Base-by-base conservation (phyloP, 1,140 invertebrate genomes). In the Dreissena rostriformis region DNA sequence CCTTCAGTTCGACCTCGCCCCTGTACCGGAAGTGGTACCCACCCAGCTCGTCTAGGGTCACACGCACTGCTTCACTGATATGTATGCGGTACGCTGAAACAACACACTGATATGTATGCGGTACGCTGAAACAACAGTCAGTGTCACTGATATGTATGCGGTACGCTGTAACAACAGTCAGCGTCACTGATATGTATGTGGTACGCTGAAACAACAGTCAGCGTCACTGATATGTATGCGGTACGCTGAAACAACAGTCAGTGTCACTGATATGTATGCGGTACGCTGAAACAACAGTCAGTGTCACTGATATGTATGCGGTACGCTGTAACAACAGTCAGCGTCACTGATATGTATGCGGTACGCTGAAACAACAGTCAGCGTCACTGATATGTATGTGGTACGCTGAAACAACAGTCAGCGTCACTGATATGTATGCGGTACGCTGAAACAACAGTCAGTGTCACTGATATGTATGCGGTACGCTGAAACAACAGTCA, bases 1-100 rank as follows among this genome's bases (percentile, higher is more conserved):
- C 93, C 94, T 98, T 98, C 57, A 98, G 94, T 86, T 97, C 96
- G 2, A 96, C 97, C 65, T 96, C 94, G 0, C 97, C 97, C 57
- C 97, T 95, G 87, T 95, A 97, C 86, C 97, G 96, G 82, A 97
- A 95, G 14, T 96, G 94, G 92, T 97, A 98, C 12, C 96, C 96
- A 1, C 97, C 97, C 17, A 96, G 95, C 82, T 95, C 95, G 84
- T 95, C 95, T 74, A 98, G 93, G 66, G 95, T 95, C 88, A 96
- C 95, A 87, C 96, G 96, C 0, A 97, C 97, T 15, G 73, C 61
- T 63, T 90, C 83, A 84, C 91, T 92, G 14, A 93, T 82, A 82
- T 93, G 92, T 72, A 93, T 90, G 17, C 92, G 82, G 68, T 92
- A 93, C 17, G 92, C 92, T 92, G 82, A 72, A 86, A 74, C 39